Evolutionary conservation across 2,113 vertebrate species (phyloP).

Genomic region (Semnornis frantzii): DNA sequence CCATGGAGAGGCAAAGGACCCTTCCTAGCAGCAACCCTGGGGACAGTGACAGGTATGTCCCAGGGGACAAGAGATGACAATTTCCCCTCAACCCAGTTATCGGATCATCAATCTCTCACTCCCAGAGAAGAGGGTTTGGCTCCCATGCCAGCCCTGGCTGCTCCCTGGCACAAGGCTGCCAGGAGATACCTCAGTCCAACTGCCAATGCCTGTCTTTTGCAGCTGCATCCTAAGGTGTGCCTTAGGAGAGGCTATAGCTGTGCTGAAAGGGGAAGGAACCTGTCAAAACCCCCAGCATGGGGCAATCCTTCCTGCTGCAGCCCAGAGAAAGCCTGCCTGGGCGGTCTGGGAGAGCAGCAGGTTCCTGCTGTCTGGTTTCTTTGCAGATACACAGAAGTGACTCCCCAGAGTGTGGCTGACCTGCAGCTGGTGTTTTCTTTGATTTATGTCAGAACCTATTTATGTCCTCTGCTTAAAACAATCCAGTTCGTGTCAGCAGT

Average conservation of each 20-base stretch:
- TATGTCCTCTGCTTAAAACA: slow-evolving; percentile 55
- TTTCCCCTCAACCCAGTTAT: background rate
- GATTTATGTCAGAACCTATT: slow-evolving; percentile 65
- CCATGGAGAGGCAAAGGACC: accelerated
- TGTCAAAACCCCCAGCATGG: background rate
- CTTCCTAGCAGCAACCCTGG: accelerated
- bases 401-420: slow-evolving; percentile 11
- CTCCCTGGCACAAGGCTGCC: accelerated
- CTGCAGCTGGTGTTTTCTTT: slow-evolving; percentile 62
- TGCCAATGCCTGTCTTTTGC: background rate
- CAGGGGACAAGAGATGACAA: background rate
- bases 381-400: background rate
- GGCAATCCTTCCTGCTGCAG: background rate
- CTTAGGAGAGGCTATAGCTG: accelerated
- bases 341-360: background rate
- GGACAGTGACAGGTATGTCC: background rate
- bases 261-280: background rate
- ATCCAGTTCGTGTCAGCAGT: slow-evolving; percentile 49
- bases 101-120: accelerated
- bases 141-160: accelerated
- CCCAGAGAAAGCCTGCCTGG: background rate
- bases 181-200: background rate
- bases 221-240: background rate
- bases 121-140: background rate
- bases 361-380: background rate